These are phyloP conservation scores for Serranus cabrilla DNA, from an alignment of 2,797 vertebrate genomes.

Conservation along the genomic window DNA sequence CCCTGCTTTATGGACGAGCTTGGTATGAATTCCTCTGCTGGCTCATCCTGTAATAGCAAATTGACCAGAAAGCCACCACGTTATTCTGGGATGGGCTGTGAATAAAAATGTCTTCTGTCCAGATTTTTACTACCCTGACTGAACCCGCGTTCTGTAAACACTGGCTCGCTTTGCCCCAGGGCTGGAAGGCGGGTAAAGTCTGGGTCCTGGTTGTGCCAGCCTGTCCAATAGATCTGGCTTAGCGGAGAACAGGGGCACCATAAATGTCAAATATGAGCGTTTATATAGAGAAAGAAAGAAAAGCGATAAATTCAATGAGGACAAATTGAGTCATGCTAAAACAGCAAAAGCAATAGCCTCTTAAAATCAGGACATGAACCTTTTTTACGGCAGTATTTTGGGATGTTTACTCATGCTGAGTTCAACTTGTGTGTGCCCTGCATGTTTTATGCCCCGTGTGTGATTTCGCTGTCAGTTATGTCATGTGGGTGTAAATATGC, in stretches of 20 bases:
- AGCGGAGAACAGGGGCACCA: constrained; percentile 7
- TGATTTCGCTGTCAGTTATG: constrained; percentile 67
- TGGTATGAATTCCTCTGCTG: constrained; percentile 76
- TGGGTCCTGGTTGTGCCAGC: constrained; percentile 46
- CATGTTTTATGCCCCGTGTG: constrained; percentile 49
- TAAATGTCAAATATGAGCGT: constrained; percentile 32
- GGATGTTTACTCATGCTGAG: constrained; percentile 15
- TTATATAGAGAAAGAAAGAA: constrained; percentile 6
- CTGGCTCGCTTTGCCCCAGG: constrained; percentile 46
- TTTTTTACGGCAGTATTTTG: constrained; percentile 16
- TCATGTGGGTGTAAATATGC: constrained; percentile 74
- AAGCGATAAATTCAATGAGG: constrained; percentile 23
- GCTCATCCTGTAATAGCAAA: constrained; percentile 80
- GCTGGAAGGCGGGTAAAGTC: constrained; percentile 49
- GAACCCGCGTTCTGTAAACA: constrained; percentile 61
- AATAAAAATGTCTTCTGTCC: constrained; percentile 75
- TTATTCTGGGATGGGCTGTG: constrained; percentile 78
- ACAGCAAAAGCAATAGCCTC: constrained; percentile 2
- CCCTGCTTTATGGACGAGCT: constrained; percentile 71
- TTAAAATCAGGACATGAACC: neutral
- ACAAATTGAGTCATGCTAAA: constrained; percentile 16
- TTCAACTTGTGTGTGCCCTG: constrained; percentile 32
- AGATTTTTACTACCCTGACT: constrained; percentile 64
- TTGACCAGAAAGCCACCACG: constrained; percentile 77
- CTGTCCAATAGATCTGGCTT: constrained; percentile 27